Base-by-base conservation (phyloP, 2,797 vertebrate genomes). In the Typhlichthys eigenmanni region DNA sequence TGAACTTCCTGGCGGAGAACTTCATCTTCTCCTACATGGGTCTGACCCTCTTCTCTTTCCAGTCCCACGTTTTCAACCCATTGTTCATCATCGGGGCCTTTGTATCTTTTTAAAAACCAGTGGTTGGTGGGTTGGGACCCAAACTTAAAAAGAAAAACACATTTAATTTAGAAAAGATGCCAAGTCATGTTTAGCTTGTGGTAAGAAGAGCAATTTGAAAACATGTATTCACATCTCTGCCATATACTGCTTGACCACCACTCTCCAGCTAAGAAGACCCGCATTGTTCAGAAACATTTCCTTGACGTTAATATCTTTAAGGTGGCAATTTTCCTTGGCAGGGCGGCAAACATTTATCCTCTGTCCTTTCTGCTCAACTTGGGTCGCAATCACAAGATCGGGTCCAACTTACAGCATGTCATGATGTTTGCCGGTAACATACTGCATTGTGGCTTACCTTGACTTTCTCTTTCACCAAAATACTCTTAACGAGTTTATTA, bases 21-120 rank as follows among this genome's bases (percentile, higher is more conserved):
- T 97, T 98, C 89, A 99, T 99, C 91, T 99, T 99, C 85, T 98
- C 96, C 76, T 98, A 99, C 88, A 99, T 99, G 97, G 97, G 96
- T 7, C 88, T 99, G 82, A 95, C 97, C 1, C 92, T 98, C 56
- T 99, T 99, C 91, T 96, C 97, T 74, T 99, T 98, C 87, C 95
- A 98, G 93, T 95, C 95, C 32, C 97, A 99, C 0, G 92, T 97
- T 74, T 99, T 98, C 85, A 99, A 97, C 79, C 94, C 95, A 8
- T 81, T 95, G 48, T 98, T 99, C 56, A 96, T 98, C 62, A 88
- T 96, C 5, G 95, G 96, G 46, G 95, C 97, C 63, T 98, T 99
- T 0, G 97, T 98, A 98, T 99, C 97, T 95, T 98, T 63, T 86
- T 8, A 5, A 38, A 9, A 38, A 38, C 1, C 38, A 38, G 38